Evolutionary conservation across 2,888 invertebrate genomes (phyloP).

Genomic region (Cinara cedri): DNA sequence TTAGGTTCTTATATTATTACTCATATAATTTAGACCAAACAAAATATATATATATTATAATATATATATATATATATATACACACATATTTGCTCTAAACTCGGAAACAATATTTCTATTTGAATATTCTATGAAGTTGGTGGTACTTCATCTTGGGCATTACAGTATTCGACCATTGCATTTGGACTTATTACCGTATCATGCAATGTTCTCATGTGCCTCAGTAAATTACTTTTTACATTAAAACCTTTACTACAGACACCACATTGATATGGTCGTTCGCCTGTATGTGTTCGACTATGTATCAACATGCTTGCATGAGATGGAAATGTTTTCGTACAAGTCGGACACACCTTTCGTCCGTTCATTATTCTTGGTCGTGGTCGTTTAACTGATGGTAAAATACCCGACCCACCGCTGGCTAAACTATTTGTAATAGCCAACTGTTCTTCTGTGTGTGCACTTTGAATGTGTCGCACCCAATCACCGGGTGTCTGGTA

Average conservation of each 20-base stretch:
- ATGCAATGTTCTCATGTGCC: conserved; percentile 77
- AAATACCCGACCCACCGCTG: conserved; percentile 49
- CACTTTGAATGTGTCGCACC: conserved; percentile 82
- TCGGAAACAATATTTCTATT: conserved; percentile 4
- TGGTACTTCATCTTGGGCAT: conserved; percentile 52
- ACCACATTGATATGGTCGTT: conserved; percentile 76
- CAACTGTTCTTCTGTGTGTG: conserved; percentile 71
- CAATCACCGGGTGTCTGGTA: conserved; percentile 82
- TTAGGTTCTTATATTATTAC: too few relatives aligned
- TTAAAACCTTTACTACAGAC: conserved; percentile 80
- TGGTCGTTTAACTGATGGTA: conserved; percentile 40
- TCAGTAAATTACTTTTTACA: conserved; percentile 77
- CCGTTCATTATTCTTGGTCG: conserved; percentile 58
- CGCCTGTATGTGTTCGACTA: conserved; percentile 77
- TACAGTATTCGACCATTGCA: conserved; percentile 52
- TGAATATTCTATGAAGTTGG: conserved; percentile 42
- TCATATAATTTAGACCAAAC: conserved; percentile 18
- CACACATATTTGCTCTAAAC: conserved; percentile 1
- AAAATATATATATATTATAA: too few relatives aligned
- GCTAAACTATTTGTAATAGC: conserved; percentile 62
- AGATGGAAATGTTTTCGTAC: conserved; percentile 77
- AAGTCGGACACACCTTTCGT: conserved; percentile 70
- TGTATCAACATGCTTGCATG: conserved; percentile 81
- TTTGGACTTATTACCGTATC: conserved; percentile 69
- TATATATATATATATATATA: too few relatives aligned